Base-by-base conservation (phyloP, 1,140 invertebrate species). In the Lordiphosa mommai region DNA sequence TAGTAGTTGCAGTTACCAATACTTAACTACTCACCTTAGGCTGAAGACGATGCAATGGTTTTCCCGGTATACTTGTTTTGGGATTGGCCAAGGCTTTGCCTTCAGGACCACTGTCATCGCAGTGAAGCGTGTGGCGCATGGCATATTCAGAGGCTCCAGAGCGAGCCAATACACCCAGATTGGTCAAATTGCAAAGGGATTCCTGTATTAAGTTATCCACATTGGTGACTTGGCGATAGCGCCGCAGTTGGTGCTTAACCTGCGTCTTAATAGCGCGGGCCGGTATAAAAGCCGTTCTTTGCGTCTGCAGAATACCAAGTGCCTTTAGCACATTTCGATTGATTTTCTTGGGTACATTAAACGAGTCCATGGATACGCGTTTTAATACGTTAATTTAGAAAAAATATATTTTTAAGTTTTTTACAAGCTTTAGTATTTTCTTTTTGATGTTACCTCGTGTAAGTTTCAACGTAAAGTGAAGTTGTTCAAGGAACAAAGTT, bases 291-390 rank as follows among this genome's bases (percentile, higher is more conserved):
- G 10, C 10, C 0, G 2, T 3, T 0, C 5, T 3, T 0, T 10
- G 14, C 0, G 12, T 4, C 2, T 72, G 58, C 16, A 82, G 32
- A 12, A 3, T 2, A 2, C 14, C 4, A 1, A 85, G 4, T 0
- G 76, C 72, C n/a, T 71, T 70, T 0, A 63, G 10, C 0, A 85
- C 72, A 20, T 68, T 43, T 0, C 60, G 41, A 49, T 73, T 71
- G 0, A 85, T 33, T 9, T 63, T 51, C 6, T 63, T 61, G 0
- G 57, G 50, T 1, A 65, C 17, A 1, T 60, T 56, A 8, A 53
- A 23, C 1, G 12, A 1, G 34, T 57, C 51, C 77, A 84, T 84
- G 16, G 9, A 2, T 14, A 10, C 5, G 27, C 37, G n/a, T n/a
- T n/a, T n/a, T n/a, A n/a, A n/a, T n/a, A n/a, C n/a, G n/a, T n/a